phyloP scores from a whole-genome alignment of 2,113 vertebrate genomes.

The Agapornis roseicollis region DNA sequence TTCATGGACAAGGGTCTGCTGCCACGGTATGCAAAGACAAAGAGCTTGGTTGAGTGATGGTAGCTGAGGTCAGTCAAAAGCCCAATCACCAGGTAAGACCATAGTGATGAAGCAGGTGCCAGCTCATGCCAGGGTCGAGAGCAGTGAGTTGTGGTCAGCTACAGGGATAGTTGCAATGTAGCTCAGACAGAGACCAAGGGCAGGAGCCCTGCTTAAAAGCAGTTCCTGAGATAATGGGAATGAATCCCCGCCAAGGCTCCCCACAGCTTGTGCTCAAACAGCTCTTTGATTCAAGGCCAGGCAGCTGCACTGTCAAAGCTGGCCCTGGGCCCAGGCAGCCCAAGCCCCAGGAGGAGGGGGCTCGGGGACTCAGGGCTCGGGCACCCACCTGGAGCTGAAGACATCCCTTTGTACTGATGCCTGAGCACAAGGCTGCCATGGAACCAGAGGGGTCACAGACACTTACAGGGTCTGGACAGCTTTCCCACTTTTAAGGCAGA shows the following conservation, averaged over 20 bases:
- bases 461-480: neutral
- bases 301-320: constrained; percentile 50
- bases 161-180: neutral
- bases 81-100: neutral
- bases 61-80: neutral
- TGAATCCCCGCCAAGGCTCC: neutral
- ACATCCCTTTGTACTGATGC: neutral
- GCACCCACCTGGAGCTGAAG: neutral
- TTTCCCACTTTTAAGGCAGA: neutral
- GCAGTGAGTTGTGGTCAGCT: neutral
- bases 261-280: constrained; percentile 48
- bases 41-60: neutral
- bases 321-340: constrained; percentile 15
- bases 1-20: neutral
- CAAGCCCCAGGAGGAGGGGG: neutral
- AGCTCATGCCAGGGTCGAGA: neutral
- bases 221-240: neutral
- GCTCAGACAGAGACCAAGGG: neutral
- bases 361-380: fast-evolving
- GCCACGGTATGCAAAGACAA: neutral
- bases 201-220: neutral
- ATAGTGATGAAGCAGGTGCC: neutral
- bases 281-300: constrained; percentile 46
- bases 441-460: fast-evolving
- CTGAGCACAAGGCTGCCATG: neutral